Evolutionary conservation across 2,888 invertebrate genomes (phyloP), one percentile per base, ranked within the genome.

Genomic region (Xestobium rufovillosum): DNA sequence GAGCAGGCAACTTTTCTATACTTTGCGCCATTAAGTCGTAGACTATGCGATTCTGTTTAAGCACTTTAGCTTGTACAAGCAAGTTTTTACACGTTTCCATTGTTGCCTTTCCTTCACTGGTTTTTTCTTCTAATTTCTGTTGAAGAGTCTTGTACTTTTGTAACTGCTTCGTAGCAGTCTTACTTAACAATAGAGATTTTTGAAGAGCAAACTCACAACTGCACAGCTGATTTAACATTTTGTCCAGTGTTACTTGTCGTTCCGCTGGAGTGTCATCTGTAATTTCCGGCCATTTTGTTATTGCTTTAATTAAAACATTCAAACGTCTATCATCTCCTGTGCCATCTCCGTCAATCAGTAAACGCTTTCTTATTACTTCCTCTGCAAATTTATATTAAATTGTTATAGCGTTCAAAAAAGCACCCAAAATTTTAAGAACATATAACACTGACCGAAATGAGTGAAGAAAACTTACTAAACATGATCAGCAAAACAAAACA

Each of bases 301-400:
- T 75, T 13, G 83, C 82, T 68, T 90, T 91, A 6, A 92, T 65
- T 11, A 95, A 68, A 37, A 84, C 80, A 59, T 87, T 90, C 12
- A 96, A 71, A 39, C 92, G 71, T 38, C 94, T 75, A 59, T 97
- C 96, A 59, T 97, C 97, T 12, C 94, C 95, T 6, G 89, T 91
- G 4, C 96, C 96, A 70, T 97, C 96, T 10, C 96, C 97, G 62
- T 97, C 97, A 53, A 96, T 91, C 16, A 96, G 67, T 25, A 97
- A 69, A 44, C 94, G 76, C 49, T 92, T 75, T 49, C 88, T 80
- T 42, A 96, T 92, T 26, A 95, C 87, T 60, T 96, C 96, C 68
- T 97, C 97, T 92, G 61, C 4, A 71, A 68, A 19, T n/a, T n/a
- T n/a, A n/a, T n/a, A n/a, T n/a, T n/a, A n/a, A n/a, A n/a, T n/a